Evolutionary conservation across 1,140 invertebrate species (phyloP).

Genomic region (Neotoxoptera formosana): DNA sequence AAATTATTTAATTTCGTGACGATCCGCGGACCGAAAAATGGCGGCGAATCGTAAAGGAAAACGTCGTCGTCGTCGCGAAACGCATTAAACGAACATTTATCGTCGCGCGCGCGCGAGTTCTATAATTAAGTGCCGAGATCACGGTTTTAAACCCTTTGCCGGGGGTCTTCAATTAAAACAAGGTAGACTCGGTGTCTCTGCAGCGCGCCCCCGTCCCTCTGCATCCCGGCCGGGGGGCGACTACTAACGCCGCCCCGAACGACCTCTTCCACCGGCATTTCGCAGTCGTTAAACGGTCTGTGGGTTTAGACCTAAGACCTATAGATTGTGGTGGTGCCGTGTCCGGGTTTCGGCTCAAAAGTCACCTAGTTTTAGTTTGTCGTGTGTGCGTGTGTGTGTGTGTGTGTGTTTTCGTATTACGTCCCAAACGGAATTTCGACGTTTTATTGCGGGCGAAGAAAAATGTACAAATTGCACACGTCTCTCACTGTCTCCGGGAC

Average conservation of each 20-base stretch:
- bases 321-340: not conserved
- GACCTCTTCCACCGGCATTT: not conserved
- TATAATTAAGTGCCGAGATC: conserved; percentile 28
- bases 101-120: not conserved
- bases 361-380: not conserved
- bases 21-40: not conserved
- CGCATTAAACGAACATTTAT: conserved; percentile 26
- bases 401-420: not conserved
- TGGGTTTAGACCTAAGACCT: conserved; percentile 1
- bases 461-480: not conserved
- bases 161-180: conserved; percentile 1
- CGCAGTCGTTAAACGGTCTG: conserved; percentile 13
- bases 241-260: not conserved
- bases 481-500: not conserved
- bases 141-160: not conserved
- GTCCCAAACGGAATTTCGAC: not conserved
- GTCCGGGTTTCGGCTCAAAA: not conserved
- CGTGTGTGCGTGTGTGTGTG: not conserved
- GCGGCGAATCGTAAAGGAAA: not conserved
- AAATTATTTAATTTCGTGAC: not conserved
- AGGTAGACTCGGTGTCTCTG: not conserved
- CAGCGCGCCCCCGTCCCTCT: not conserved
- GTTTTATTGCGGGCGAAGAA: not conserved
- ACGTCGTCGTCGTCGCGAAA: not conserved
- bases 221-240: no score